Evolutionary conservation across 1,140 invertebrate species (phyloP), one percentile per base, ranked within the genome.

Genomic region (Trypoxylus dichotomus): DNA sequence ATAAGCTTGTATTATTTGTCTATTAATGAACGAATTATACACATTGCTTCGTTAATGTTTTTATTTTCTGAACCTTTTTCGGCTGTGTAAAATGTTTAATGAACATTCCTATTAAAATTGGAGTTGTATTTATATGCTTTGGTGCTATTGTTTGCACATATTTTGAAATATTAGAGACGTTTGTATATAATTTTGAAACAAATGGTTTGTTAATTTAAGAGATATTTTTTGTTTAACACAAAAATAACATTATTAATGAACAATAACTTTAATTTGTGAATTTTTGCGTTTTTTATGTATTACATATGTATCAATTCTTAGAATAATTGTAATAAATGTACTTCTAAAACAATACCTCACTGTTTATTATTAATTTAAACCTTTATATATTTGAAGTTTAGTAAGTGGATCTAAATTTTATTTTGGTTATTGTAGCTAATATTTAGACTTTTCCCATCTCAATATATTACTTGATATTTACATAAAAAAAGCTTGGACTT

Each of bases 41-140:
- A 3, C 13, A 47, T 13, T 19, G 43, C 43, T 47, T 19, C 11
- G 13, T 47, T 47, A 13, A 13, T 63, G 60, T 27, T 63, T 63
- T 21, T 63, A 63, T 63, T 63, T 41, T 37, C 27, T 73, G 10
- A 37, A 27, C 27, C 2, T 37, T 21, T 73, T 73, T 73, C 8
- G 71, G 71, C 71, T 73, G 71, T 73, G 71, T 73, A 37, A 73
- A 37, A 73, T 37, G 8, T 25, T 73, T 37, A 73, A 27, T 15
- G 8, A 42, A 73, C 71, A 73, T 73, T 73, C 71, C 71, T 32
- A 24, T 73, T 32, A n/a, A 24, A 37, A 15, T 73, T 73, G 25
- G 15, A 63, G 19, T 15, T 68, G 19, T 68, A 21, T 8, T 73
- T 73, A 73, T 13, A 13, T 42, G 21, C 13, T 37, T 27, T 73